Conservation (phyloP, 1,140 invertebrate species). For the Euschistus heros region DNA sequence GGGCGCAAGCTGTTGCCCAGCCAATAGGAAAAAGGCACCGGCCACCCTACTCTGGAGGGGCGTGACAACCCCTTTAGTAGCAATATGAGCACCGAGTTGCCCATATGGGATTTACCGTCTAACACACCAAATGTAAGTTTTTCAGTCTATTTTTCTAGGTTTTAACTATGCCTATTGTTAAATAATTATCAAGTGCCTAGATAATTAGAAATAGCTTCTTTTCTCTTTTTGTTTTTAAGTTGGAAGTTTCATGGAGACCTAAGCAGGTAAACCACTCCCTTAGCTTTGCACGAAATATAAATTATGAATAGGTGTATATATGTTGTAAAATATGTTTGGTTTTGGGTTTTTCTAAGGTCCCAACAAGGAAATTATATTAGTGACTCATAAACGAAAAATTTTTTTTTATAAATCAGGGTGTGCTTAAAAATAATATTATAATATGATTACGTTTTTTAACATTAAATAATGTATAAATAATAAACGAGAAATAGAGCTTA, state of each 20-base stretch:
- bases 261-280: slow-evolving; percentile 3
- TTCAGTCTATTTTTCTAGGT: neutral
- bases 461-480: no score
- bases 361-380: no score
- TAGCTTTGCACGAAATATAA: neutral
- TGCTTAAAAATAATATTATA: no score
- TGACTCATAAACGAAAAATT: no score
- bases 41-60: neutral
- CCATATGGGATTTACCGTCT: slow-evolving; percentile 21
- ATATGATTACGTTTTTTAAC: no score
- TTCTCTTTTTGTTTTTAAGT: slow-evolving; percentile 6
- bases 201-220: slow-evolving; percentile 10
- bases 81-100: slow-evolving; percentile 22
- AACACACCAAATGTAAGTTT: slow-evolving; percentile 17
- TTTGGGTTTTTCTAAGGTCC: no score
- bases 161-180: neutral
- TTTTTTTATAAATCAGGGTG: no score
- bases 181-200: neutral
- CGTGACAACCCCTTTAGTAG: slow-evolving; percentile 14
- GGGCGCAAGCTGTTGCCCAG: slow-evolving; percentile 1
- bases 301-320: neutral
- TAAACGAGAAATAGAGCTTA: no score
- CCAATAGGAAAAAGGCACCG: slow-evolving; percentile 5
- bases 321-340: no score
- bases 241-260: slow-evolving; percentile 15